Conservation (phyloP, 2,797 vertebrate genomes). For the Amniataba percoides region DNA sequence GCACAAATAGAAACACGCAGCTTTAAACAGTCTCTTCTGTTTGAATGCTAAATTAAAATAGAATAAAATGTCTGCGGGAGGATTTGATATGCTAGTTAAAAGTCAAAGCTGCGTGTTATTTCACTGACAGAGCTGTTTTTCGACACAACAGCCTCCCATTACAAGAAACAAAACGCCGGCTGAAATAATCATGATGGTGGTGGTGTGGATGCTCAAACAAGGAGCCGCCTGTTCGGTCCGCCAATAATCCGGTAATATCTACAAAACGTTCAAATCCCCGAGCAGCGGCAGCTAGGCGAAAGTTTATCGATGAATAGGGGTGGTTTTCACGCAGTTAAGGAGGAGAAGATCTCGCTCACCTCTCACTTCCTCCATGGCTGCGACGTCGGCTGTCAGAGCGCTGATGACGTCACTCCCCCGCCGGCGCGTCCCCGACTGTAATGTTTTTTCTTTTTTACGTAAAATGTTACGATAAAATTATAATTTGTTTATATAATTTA, state of each 20-base stretch:
- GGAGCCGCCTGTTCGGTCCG: too few relatives aligned
- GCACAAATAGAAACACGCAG: slow-evolving; percentile 25
- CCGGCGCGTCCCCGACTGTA: too few relatives aligned
- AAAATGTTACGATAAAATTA: background rate
- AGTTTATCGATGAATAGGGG: fast-evolving
- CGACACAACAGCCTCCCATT: background rate
- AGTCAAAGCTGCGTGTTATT: background rate
- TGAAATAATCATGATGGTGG: slow-evolving; percentile 3
- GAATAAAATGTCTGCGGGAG: background rate
- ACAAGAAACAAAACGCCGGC: slow-evolving; percentile 37
- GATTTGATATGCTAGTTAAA: too few relatives aligned
- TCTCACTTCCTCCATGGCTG: slow-evolving; percentile 87
- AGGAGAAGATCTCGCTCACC: slow-evolving; percentile 75
- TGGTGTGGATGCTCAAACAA: background rate
- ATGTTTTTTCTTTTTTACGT: background rate
- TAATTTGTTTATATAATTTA: too few relatives aligned
- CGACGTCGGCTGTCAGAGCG: slow-evolving; percentile 53
- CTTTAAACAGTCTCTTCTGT: slow-evolving; percentile 3
- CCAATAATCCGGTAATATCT: too few relatives aligned
- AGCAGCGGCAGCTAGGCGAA: too few relatives aligned
- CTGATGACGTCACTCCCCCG: slow-evolving; percentile 70
- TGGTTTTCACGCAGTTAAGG: background rate
- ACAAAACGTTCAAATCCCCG: too few relatives aligned
- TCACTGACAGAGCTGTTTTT: background rate
- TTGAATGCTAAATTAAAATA: background rate